Conservation (phyloP, 2,113 vertebrate genomes). For the Ceratotherium simum region DNA sequence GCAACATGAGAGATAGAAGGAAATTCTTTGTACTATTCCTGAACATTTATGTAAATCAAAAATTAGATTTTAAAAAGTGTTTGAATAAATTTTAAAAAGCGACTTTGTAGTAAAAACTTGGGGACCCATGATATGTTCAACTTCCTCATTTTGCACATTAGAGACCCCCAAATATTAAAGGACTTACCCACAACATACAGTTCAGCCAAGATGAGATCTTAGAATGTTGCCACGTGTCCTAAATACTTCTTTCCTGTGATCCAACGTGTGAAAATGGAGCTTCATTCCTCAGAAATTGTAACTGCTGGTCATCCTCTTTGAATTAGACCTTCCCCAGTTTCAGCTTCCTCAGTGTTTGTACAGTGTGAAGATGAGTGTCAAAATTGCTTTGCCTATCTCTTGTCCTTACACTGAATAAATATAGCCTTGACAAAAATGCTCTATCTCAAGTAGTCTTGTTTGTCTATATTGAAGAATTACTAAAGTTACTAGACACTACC, state of each 20-base stretch:
- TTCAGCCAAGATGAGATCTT: not conserved
- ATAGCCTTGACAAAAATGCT: not conserved
- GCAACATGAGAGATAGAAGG: not conserved
- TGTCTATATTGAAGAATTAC: not conserved
- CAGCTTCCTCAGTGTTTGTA: not conserved
- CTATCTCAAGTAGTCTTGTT: not conserved
- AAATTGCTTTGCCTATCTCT: not conserved
- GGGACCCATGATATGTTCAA: not conserved
- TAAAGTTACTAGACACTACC: not conserved
- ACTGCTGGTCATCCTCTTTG: not conserved
- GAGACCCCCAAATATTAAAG: not conserved
- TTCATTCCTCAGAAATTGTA: not conserved
- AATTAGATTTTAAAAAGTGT: not conserved
- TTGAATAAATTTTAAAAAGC: not conserved
- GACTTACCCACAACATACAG: not conserved
- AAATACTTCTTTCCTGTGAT: not conserved
- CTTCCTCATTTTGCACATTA: not conserved
- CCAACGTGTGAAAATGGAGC: not conserved
- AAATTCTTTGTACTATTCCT: not conserved
- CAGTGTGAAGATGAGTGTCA: not conserved
- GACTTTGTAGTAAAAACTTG: not conserved
- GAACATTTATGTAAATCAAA: not conserved
- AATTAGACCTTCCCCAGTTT: not conserved
- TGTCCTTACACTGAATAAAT: not conserved
- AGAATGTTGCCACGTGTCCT: not conserved